phyloP scores from a whole-genome alignment of 2,888 invertebrate genomes.

The Ligdia adustata region DNA sequence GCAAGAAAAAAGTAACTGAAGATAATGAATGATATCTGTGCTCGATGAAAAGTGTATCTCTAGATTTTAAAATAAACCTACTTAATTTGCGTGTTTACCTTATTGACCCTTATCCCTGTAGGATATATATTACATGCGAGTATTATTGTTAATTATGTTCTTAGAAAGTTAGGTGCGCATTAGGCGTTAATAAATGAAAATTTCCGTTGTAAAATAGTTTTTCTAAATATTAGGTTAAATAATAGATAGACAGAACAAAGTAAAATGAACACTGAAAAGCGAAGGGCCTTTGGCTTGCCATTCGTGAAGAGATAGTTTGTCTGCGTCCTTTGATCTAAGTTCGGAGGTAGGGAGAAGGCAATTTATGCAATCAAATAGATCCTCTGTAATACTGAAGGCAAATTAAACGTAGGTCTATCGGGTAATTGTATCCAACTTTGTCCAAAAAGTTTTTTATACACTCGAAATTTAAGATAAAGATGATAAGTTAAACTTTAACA shows the following conservation, averaged over 20 bases:
- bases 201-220: constrained; percentile 5
- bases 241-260: neutral
- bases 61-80: constrained; percentile 60
- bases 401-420: too few relatives aligned
- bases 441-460: too few relatives aligned
- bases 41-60: too few relatives aligned
- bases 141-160: too few relatives aligned
- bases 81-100: constrained; percentile 63
- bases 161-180: too few relatives aligned
- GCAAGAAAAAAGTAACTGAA: too few relatives aligned
- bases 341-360: neutral
- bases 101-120: constrained; percentile 38
- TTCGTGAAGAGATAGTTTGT: neutral
- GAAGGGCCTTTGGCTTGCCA: constrained; percentile 1
- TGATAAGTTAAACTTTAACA: too few relatives aligned
- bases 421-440: too few relatives aligned
- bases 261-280: constrained; percentile 1
- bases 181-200: constrained; percentile 9
- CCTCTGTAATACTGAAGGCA: neutral
- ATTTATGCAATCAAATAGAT: neutral
- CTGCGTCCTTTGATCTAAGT: neutral
- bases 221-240: neutral
- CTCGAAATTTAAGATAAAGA: too few relatives aligned
- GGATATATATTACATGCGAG: too few relatives aligned
- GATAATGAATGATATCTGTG: too few relatives aligned